A percentile compares a stretch with the other conserved stretches of the same genome.
phyloP scores from a whole-genome alignment of 2,113 vertebrate species.

The Nothocercus julius region DNA sequence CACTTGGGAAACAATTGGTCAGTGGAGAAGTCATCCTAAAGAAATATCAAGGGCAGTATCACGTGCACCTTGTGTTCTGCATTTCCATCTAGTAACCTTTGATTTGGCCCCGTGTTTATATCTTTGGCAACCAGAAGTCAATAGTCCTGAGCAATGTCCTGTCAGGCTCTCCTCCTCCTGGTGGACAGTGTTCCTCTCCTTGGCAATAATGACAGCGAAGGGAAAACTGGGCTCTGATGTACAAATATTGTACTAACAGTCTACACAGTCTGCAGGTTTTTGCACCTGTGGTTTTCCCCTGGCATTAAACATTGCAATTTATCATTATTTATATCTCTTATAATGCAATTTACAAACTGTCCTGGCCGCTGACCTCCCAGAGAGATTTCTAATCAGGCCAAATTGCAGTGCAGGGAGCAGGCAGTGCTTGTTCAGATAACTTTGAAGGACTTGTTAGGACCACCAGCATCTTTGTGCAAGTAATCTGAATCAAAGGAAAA shows the following conservation, averaged over 20 bases:
- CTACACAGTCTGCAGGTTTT: neutral
- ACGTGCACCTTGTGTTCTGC: neutral
- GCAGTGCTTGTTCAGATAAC: neutral
- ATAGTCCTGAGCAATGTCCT: neutral
- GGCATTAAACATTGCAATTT: neutral
- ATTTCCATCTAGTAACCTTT: neutral
- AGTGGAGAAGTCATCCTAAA: neutral
- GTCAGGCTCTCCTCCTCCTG: neutral
- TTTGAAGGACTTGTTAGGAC: neutral
- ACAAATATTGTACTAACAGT: neutral
- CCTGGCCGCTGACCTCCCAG: constrained; percentile 27
- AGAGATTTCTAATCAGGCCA: neutral
- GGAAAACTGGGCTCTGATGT: neutral
- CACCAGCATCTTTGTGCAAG: constrained; percentile 43
- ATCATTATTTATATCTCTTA: neutral
- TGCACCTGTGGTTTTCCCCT: neutral
- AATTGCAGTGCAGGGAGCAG: neutral
- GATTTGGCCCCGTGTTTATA: neutral
- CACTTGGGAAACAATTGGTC: neutral
- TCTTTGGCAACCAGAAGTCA: neutral
- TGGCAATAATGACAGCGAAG: neutral
- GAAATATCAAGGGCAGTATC: neutral
- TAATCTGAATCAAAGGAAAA: constrained; percentile 34
- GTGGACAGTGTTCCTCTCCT: neutral
- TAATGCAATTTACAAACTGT: neutral